Evolutionary conservation across 2,113 vertebrate genomes (phyloP).

Genomic region (Cricetomys ansorgei): DNA sequence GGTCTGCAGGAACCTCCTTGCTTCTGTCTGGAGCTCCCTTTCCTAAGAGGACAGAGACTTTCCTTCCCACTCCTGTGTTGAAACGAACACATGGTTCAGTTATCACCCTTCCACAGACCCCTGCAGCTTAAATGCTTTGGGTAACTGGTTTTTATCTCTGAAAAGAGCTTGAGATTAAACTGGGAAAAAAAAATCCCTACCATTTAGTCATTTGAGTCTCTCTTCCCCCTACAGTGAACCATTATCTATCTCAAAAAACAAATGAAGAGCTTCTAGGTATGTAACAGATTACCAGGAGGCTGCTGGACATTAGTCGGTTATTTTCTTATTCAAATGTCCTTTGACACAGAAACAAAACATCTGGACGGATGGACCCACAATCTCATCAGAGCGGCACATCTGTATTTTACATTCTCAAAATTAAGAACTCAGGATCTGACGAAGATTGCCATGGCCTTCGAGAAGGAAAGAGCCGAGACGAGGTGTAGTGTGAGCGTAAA

Average conservation of each 20-base stretch:
- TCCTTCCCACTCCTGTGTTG: neutral
- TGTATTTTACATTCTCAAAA: conserved; percentile 3
- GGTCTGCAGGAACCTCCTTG: neutral
- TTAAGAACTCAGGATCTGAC: neutral
- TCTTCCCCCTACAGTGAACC: neutral
- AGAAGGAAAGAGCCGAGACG: neutral
- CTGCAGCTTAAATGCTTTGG: neutral
- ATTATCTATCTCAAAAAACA: conserved; percentile 37
- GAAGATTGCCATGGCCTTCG: neutral
- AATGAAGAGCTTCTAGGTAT: conserved; percentile 16
- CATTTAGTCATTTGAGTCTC: neutral
- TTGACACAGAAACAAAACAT: conserved; percentile 10
- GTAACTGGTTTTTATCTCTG: neutral
- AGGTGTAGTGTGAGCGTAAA: neutral
- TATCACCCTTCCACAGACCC: neutral
- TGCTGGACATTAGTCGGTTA: neutral
- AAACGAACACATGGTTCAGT: neutral
- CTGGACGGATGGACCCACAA: neutral
- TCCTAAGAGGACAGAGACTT: neutral
- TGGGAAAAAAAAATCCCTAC: neutral
- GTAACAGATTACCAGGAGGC: neutral
- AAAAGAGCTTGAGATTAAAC: conserved; percentile 36
- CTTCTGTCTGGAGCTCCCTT: neutral
- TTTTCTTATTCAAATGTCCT: conserved; percentile 11
- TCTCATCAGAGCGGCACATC: neutral